Evolutionary conservation across 2,888 invertebrate genomes (phyloP).

Genomic region (Anoplius nigerrimus): DNA sequence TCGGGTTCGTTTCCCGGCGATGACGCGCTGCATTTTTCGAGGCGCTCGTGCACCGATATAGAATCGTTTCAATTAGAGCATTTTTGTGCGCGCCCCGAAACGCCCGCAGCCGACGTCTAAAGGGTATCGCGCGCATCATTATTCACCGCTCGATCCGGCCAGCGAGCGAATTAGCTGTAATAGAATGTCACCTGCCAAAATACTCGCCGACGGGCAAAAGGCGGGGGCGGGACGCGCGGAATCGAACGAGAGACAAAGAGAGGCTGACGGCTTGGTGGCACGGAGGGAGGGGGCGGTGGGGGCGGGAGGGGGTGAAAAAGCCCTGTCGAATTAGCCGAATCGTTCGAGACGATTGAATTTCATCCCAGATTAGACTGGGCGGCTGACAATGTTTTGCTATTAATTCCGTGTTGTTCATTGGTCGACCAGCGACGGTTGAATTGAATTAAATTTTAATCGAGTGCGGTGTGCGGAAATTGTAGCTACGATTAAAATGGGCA

Average conservation of each 20-base stretch:
- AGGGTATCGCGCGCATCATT: no score
- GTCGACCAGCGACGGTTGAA: conserved; percentile 13
- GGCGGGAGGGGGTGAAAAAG: background rate
- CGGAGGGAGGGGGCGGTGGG: background rate
- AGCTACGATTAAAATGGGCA: conserved; percentile 11
- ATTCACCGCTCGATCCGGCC: no score
- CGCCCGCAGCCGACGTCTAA: no score
- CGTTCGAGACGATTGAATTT: conserved; percentile 7
- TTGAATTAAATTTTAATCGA: conserved; percentile 22
- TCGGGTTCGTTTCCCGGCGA: background rate
- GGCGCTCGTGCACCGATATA: background rate
- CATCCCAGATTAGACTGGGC: conserved; percentile 5
- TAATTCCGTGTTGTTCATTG: conserved; percentile 16
- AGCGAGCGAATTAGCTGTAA: conserved; percentile 1
- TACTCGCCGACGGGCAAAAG: background rate
- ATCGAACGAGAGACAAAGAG: no score
- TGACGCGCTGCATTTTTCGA: background rate
- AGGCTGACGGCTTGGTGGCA: no score
- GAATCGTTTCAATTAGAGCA: background rate
- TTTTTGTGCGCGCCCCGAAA: no score
- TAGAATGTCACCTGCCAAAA: background rate
- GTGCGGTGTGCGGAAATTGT: background rate
- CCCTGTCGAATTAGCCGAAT: conserved; percentile 1
- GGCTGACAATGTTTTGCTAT: conserved; percentile 14
- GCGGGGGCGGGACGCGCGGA: background rate